phyloP scores from a whole-genome alignment of 2,113 vertebrate genomes.

The Cynopterus brachyotis region DNA sequence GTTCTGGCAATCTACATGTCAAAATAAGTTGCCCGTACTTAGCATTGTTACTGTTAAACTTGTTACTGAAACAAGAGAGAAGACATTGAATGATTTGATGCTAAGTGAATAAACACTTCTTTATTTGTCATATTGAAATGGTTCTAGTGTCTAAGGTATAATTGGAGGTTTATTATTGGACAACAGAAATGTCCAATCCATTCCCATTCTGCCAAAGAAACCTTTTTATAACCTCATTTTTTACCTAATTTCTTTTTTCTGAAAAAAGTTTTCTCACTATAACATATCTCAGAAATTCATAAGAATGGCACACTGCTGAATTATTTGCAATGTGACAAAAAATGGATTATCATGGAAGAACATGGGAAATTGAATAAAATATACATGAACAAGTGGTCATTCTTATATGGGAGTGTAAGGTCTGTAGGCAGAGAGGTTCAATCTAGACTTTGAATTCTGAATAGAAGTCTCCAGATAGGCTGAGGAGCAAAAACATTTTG shows the following conservation, averaged over 20 bases:
- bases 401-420: neutral
- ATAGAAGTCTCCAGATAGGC: neutral
- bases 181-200: conserved; percentile 36
- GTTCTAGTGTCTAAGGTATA: conserved; percentile 21
- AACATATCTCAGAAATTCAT: neutral
- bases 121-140: conserved; percentile 45
- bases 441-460: neutral
- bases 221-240: neutral
- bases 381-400: neutral
- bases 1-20: conserved; percentile 37
- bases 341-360: neutral
- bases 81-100: conserved; percentile 24
- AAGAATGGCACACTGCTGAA: neutral
- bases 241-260: neutral
- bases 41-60: conserved; percentile 25
- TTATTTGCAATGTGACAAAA: neutral
- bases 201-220: conserved; percentile 44
- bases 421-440: neutral
- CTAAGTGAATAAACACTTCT: conserved; percentile 47
- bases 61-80: conserved; percentile 22
- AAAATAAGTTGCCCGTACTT: conserved; percentile 31
- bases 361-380: neutral
- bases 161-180: conserved; percentile 37
- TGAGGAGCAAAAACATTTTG: neutral
- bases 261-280: neutral